These are phyloP conservation scores for Drosophila monieri DNA, from an alignment of 2,888 invertebrate species.

Conservation along the genomic window DNA sequence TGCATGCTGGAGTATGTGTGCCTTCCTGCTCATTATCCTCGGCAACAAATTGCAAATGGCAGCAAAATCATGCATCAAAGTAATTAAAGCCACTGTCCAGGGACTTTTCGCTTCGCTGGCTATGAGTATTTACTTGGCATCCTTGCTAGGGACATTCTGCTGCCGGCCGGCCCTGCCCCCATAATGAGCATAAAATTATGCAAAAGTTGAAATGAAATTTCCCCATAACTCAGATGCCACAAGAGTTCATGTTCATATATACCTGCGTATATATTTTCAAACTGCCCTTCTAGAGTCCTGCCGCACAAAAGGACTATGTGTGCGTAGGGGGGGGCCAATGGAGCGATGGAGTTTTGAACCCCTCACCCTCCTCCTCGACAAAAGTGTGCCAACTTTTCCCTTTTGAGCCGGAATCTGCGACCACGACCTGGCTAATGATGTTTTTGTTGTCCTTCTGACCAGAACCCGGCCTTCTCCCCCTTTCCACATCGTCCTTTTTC, in stretches of 20 bases:
- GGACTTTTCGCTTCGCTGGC: conserved; percentile 59
- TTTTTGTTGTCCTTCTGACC: neutral
- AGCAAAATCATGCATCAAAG: conserved; percentile 77
- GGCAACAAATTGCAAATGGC: conserved; percentile 69
- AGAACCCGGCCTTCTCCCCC: neutral
- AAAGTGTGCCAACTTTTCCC: conserved; percentile 1
- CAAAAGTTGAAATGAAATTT: conserved; percentile 77
- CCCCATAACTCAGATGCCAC: conserved; percentile 60
- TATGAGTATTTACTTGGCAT: conserved; percentile 3
- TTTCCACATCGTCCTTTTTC: neutral
- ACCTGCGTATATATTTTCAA: no score
- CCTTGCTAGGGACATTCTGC: conserved; percentile 12
- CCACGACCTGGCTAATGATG: conserved; percentile 1
- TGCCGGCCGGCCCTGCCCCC: neutral
- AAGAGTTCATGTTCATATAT: conserved; percentile 39
- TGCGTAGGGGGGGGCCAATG: neutral
- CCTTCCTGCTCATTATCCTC: conserved; percentile 55
- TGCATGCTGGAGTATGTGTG: conserved; percentile 4
- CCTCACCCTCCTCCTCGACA: neutral
- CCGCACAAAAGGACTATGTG: neutral
- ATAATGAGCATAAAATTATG: conserved; percentile 75
- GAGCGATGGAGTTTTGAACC: neutral
- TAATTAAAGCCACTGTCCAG: conserved; percentile 70
- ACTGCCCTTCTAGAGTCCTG: neutral
- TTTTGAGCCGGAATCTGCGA: conserved; percentile 1